phyloP scores from a whole-genome alignment of 2,113 vertebrate species.

The Tetrax tetrax region DNA sequence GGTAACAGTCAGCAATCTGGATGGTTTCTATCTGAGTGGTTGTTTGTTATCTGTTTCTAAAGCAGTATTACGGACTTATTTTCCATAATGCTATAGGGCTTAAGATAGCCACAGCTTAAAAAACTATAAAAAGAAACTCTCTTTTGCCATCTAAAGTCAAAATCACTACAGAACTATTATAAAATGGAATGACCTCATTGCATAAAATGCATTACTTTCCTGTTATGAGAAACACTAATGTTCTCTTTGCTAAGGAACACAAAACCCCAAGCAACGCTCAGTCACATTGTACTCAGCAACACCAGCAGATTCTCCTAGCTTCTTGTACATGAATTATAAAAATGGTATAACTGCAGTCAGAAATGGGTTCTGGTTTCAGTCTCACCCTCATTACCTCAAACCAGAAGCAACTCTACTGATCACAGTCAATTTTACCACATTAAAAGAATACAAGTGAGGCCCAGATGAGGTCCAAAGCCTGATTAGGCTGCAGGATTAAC shows the following conservation, averaged over 20 bases:
- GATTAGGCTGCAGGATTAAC: background rate
- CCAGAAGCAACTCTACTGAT: background rate
- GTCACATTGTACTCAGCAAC: background rate
- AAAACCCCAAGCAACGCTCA: background rate
- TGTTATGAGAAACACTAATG: background rate
- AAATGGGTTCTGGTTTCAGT: background rate
- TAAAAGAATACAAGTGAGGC: background rate
- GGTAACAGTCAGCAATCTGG: background rate
- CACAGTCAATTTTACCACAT: background rate
- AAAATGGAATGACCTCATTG: conserved; percentile 44
- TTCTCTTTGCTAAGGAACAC: background rate
- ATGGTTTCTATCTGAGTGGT: background rate
- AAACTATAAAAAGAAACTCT: conserved; percentile 46
- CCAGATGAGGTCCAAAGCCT: background rate
- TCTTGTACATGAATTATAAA: background rate
- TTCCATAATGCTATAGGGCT: background rate
- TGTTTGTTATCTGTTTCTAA: background rate
- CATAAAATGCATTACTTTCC: conserved; percentile 20
- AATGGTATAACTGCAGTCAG: background rate
- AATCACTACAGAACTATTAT: conserved; percentile 5
- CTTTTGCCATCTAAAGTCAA: conserved; percentile 41
- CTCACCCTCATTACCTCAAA: background rate
- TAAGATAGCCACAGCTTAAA: conserved; percentile 34
- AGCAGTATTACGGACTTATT: background rate
- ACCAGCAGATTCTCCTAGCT: background rate